Evolutionary conservation across 1,140 invertebrate genomes (phyloP).

Genomic region (Coelopa frigida): DNA sequence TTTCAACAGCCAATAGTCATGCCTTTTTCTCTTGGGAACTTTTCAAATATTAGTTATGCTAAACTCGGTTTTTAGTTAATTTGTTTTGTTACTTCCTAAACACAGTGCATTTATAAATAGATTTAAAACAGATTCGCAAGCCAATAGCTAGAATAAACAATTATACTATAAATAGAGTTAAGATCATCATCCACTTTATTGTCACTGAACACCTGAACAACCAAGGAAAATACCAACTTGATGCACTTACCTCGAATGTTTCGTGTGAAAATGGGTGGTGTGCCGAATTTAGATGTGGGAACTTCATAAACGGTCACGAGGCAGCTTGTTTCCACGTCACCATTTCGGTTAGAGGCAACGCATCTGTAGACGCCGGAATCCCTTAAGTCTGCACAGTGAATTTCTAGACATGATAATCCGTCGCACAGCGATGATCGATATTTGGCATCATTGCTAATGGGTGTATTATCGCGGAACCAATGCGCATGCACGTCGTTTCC

Average conservation of each 20-base stretch:
- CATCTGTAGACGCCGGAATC: conserved; percentile 43
- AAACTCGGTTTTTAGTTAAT: too few species aligned
- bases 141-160: too few species aligned
- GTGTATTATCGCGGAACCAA: conserved; percentile 72
- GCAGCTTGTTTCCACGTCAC: conserved; percentile 43
- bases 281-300: conserved; percentile 41
- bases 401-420: conserved; percentile 57
- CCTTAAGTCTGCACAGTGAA: conserved; percentile 38
- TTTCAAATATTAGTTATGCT: too few species aligned
- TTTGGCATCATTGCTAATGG: conserved; percentile 29
- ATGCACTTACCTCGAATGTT: conserved; percentile 42
- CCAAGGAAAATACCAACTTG: neutral
- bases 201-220: neutral
- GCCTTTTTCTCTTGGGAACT: too few species aligned
- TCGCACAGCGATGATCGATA: conserved; percentile 47
- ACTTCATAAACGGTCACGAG: conserved; percentile 43
- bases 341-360: conserved; percentile 40
- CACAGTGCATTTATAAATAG: too few species aligned
- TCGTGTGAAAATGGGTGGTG: conserved; percentile 44
- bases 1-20: too few species aligned
- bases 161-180: too few species aligned
- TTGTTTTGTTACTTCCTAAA: too few species aligned
- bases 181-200: too few species aligned
- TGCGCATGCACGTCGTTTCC: conserved; percentile 68
- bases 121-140: too few species aligned